These are phyloP conservation scores for Triplophysa dalaica DNA, from an alignment of 2,113 vertebrate genomes.

Conservation along the genomic window DNA sequence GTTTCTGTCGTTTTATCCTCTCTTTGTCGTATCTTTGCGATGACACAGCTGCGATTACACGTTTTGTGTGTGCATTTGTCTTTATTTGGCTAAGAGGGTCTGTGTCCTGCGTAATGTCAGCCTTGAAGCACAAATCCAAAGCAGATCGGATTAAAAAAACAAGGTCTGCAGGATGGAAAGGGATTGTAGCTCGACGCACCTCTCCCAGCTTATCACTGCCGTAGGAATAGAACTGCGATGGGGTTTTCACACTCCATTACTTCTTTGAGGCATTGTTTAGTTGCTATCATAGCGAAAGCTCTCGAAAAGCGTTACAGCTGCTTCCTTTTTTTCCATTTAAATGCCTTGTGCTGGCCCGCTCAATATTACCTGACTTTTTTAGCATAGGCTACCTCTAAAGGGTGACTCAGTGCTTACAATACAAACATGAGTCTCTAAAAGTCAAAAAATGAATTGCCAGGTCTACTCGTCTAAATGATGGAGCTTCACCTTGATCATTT, in stretches of 20 bases:
- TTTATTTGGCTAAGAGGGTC: conserved; percentile 41
- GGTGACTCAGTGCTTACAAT: conserved; percentile 33
- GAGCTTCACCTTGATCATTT: background rate
- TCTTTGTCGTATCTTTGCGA: background rate
- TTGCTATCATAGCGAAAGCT: background rate
- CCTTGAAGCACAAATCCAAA: conserved; percentile 48
- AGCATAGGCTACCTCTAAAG: no score
- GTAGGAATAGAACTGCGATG: conserved; percentile 20
- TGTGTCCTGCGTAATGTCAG: conserved; percentile 44
- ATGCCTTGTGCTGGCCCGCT: background rate
- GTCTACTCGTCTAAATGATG: conserved; percentile 27
- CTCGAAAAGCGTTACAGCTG: background rate
- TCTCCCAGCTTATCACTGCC: conserved; percentile 3
- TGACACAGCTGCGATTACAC: conserved; percentile 21
- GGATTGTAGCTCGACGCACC: background rate
- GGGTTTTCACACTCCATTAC: conserved; percentile 11
- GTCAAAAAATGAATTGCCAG: background rate
- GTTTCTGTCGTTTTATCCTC: background rate
- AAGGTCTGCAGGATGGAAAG: conserved; percentile 11
- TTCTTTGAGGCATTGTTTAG: background rate
- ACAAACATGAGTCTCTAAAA: conserved; percentile 12
- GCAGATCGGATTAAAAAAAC: conserved; percentile 39
- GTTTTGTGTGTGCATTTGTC: conserved; percentile 52
- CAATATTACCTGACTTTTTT: conserved; percentile 8
- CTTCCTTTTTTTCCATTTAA: background rate